phyloP scores from a whole-genome alignment of 23 tunicate species.

The Halocynthia aurantium region DNA sequence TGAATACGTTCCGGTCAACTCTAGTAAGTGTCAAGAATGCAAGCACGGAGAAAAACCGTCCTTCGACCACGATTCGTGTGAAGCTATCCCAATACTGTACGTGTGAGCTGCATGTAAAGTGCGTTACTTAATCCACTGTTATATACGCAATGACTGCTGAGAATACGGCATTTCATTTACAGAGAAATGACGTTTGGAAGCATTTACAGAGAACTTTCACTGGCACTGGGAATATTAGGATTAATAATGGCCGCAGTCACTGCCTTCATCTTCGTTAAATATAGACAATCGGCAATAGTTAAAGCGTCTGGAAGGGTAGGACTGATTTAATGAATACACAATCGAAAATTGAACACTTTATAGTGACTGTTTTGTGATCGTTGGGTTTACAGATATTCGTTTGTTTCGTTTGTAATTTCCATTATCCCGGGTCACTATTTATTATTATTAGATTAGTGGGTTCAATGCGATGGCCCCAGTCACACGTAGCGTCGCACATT shows the following conservation, averaged over 20 bases:
- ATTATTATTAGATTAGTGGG: too few species aligned
- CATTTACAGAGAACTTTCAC: slow-evolving; percentile 3
- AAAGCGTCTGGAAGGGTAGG: slow-evolving; percentile 62
- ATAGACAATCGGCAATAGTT: slow-evolving; percentile 46
- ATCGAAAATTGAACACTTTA: too few species aligned
- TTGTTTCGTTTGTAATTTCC: too few species aligned
- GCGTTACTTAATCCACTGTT: background rate
- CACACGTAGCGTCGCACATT: too few species aligned
- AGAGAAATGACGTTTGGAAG: slow-evolving; percentile 11
- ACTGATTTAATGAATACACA: too few species aligned
- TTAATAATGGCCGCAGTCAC: slow-evolving; percentile 16
- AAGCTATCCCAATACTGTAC: slow-evolving; percentile 18
- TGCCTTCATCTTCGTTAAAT: slow-evolving; percentile 13
- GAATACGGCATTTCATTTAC: background rate
- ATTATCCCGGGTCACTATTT: too few species aligned
- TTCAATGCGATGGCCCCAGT: too few species aligned
- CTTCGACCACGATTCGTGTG: background rate
- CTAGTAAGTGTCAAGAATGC: slow-evolving; percentile 19
- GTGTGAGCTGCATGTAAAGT: slow-evolving; percentile 16
- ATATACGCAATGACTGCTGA: background rate
- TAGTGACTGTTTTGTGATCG: too few species aligned
- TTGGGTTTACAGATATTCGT: too few species aligned
- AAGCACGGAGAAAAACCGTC: slow-evolving; percentile 22
- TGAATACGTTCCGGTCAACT: slow-evolving; percentile 31
- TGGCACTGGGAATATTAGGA: slow-evolving; percentile 33